Base-by-base conservation (phyloP, 2,113 vertebrate species). In the Pholis gunnellus region DNA sequence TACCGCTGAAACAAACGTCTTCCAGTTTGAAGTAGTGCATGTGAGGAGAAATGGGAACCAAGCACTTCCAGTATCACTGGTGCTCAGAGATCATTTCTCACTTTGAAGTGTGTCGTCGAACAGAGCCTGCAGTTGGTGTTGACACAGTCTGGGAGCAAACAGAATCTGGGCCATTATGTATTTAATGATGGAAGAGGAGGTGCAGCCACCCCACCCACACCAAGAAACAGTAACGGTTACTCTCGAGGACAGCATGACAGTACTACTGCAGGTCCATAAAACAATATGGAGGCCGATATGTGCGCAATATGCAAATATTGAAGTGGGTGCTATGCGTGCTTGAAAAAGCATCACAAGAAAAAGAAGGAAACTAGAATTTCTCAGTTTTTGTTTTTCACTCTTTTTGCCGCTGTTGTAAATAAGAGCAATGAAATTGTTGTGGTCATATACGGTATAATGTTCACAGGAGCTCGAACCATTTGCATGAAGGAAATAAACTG, bases 131-230 rank as follows among this genome's bases (percentile, higher is more conserved):
- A 83, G 59, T 89, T 82, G 79, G 65, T 86, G 87, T 87, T 89
- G 85, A 90, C 83, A 88, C 85, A 85, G 80, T 82, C 82, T 66
- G 36, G 75, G 65, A 85, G 85, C 90, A 93, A 91, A 89, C 80
- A 84, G 78, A 88, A 85, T 89, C 85, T 85, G 81, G 89, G 85
- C 82, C 77, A 82, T 89, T 93, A 88, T 89, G 72, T 87, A 78
- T 86, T 91, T 91, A 91, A 91, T 88, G 87, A 88, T 71, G 82
- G 78, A 88, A 70, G 75, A 81, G 83, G 77, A 79, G 56, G 31
- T 54, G 72, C 22, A 56, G 44, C 71, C 65, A 42, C 73, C 40
- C 73, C 68, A 31, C 67, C 46, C 57, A 40, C 61, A 11, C 38
- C 31, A 29, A 46, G 13, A 38, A 13, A 54, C 46, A 10, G 66